Evolutionary conservation across 1,140 invertebrate species (phyloP).

Genomic region (Diorhabda carinulata): DNA sequence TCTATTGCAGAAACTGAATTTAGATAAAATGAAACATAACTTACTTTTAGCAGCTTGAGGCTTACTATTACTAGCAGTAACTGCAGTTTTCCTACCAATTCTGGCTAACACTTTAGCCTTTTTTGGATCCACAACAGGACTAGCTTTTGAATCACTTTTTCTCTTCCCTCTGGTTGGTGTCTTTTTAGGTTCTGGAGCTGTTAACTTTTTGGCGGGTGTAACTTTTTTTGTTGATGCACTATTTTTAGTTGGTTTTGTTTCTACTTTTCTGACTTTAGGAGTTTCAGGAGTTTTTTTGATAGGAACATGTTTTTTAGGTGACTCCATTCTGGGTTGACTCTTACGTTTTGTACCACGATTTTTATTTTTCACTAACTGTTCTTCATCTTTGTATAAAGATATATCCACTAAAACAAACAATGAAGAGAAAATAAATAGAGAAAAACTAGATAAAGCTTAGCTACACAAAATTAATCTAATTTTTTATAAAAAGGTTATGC

Average conservation of each 20-base stretch:
- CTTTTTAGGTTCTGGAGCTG: conserved; percentile 20
- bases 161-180: conserved; percentile 20
- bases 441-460: background rate
- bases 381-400: conserved; percentile 73
- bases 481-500: too few species aligned
- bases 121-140: conserved; percentile 44
- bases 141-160: conserved; percentile 28
- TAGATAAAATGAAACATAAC: background rate
- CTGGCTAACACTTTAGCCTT: conserved; percentile 46
- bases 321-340: conserved; percentile 18
- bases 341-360: conserved; percentile 41
- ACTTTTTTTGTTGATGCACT: conserved; percentile 17
- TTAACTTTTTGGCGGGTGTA: conserved; percentile 11
- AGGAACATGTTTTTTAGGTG: conserved; percentile 18
- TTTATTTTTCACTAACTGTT: conserved; percentile 65
- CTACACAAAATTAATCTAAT: background rate
- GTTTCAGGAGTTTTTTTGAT: conserved; percentile 36
- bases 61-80: conserved; percentile 14
- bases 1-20: too few species aligned
- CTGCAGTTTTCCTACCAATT: conserved; percentile 39
- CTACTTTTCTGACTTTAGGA: conserved; percentile 37
- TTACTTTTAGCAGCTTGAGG: conserved; percentile 24
- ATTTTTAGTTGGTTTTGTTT: conserved; percentile 10
- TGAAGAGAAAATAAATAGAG: background rate
- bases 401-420: conserved; percentile 64